Base-by-base conservation (phyloP, 2,888 invertebrate genomes). In the Caenorhabditis doughertyi region DNA sequence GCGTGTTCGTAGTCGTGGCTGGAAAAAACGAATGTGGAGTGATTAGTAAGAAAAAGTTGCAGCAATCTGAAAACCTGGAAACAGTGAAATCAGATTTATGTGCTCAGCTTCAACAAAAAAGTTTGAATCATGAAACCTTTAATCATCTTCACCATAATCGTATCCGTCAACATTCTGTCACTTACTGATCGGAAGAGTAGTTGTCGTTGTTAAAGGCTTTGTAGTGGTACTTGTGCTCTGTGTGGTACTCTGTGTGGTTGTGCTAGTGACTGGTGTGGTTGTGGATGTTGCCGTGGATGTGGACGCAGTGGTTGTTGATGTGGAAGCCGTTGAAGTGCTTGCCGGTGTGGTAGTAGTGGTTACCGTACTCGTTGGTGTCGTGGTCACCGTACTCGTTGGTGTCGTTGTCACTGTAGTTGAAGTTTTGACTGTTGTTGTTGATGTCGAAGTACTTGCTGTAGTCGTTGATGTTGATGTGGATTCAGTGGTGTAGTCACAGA, bases 401-500 rank as follows among this genome's bases (percentile, higher is more conserved):
- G 49, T 64, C 29, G 60, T 25, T 21, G 47, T 25, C n/a, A n/a
- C 23, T 21, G 64, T 49, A 21, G 64, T 39, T 1, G 77, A 60
- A 11, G 64, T 18, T 16, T 65, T 56, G 21, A 47, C 32, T 16
- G 79, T 79, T 3, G 44, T 47, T 18, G 44, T 47, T 18, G 7
- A 5, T 18, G 64, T 65, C 1, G 64, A 58, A 2, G 68, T 76
- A 47, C 56, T 68, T 8, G 58, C 51, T 25, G 67, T 68, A 42
- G 76, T 68, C 3, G 67, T 76, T 11, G 68, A 68, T 2, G 76
- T 76, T 8, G 76, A 68, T 2, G 76, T 68, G 1, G 76, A 58
- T 16, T 76, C 67, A 0, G 32, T 3, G 11, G 80, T 80, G 35
- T 80, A 80, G 51, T 80, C 80, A 21, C 80, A 80, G 2, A 47